These are phyloP conservation scores for Corythaixoides concolor DNA, from an alignment of 2,113 vertebrate species.

Conservation along the genomic window DNA sequence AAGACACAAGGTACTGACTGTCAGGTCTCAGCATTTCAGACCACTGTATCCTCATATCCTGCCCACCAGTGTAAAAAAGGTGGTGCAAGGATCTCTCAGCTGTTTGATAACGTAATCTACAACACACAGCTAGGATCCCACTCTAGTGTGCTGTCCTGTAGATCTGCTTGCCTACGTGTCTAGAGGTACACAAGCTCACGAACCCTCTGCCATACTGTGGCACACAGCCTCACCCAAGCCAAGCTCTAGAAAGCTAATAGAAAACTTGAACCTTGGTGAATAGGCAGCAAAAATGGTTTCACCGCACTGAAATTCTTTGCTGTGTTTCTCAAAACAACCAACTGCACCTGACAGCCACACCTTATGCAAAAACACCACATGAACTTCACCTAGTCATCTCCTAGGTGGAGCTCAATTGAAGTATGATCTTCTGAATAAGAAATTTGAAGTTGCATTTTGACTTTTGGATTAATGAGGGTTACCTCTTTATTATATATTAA, in stretches of 20 bases:
- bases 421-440: neutral
- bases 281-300: conserved; percentile 22
- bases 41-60: neutral
- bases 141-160: neutral
- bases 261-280: neutral
- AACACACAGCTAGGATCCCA: neutral
- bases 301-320: neutral
- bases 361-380: neutral
- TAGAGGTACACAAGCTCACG: accelerated
- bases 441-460: neutral
- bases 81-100: neutral
- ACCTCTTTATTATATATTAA: neutral
- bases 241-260: neutral
- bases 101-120: neutral
- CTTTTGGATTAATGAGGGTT: neutral
- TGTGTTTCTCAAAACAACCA: conserved; percentile 23
- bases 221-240: neutral
- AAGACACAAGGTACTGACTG: neutral
- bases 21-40: conserved; percentile 35
- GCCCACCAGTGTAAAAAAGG: neutral
- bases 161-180: neutral
- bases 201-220: neutral
- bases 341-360: neutral
- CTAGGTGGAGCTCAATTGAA: neutral
- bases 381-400: neutral